Conservation (phyloP, 1,140 invertebrate species). For the Scaptomyza graminum region DNA sequence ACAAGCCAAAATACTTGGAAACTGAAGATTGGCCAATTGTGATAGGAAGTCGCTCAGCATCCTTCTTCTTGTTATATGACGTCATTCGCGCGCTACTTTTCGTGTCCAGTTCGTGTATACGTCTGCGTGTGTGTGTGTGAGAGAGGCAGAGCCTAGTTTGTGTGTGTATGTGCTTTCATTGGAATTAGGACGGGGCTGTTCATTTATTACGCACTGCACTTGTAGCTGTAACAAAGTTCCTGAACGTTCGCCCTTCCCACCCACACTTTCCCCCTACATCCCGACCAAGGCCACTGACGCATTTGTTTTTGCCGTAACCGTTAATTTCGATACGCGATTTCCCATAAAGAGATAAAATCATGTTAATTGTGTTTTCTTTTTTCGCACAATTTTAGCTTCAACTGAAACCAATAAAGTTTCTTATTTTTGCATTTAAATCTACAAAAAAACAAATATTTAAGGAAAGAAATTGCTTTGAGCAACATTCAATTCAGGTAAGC, state of each 20-base stretch:
- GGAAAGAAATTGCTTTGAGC: background rate
- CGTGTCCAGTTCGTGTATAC: constrained; percentile 16
- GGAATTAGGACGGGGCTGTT: constrained; percentile 41
- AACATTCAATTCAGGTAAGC: constrained; percentile 27
- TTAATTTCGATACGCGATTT: background rate
- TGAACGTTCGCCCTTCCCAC: constrained; percentile 6
- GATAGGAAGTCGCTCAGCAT: constrained; percentile 31
- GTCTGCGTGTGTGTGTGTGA: constrained; percentile 16
- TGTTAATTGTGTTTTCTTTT: constrained; percentile 26
- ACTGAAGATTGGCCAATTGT: constrained; percentile 18
- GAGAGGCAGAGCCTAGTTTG: constrained; percentile 7
- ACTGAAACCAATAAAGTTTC: constrained; percentile 11
- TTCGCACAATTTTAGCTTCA: constrained; percentile 16
- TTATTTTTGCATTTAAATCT: constrained; percentile 19
- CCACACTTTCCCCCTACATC: too few species aligned
- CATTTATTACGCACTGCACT: constrained; percentile 47
- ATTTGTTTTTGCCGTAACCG: constrained; percentile 8
- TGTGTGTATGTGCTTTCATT: constrained; percentile 15
- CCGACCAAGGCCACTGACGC: constrained; percentile 21
- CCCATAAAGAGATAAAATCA: background rate
- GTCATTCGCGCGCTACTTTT: constrained; percentile 43
- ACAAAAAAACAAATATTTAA: constrained; percentile 2
- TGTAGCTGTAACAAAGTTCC: constrained; percentile 33
- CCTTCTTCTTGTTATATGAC: constrained; percentile 28
- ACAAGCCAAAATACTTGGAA: constrained; percentile 16